A percentile compares a stretch with the other conserved stretches of the same genome.
phyloP scores from a whole-genome alignment of 2,113 vertebrate genomes.

The Mellivora capensis region DNA sequence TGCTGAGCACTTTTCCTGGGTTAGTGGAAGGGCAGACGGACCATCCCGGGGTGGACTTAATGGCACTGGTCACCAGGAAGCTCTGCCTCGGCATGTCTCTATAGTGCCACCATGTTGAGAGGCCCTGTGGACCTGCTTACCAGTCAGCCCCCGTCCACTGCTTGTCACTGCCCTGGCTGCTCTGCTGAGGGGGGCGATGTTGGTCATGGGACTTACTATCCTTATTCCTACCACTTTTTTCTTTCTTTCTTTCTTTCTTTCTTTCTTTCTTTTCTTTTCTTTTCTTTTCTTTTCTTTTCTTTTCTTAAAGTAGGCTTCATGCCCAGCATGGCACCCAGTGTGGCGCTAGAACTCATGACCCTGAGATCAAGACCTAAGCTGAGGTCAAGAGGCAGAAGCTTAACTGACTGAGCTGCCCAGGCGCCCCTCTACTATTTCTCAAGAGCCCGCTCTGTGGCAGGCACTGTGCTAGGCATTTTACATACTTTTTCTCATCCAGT shows the following conservation, averaged over 20 bases:
- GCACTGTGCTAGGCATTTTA: not conserved
- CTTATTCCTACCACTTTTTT: not conserved
- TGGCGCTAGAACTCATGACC: not conserved
- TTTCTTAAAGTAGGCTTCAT: not conserved
- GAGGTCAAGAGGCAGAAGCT: not conserved
- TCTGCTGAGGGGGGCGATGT: not conserved
- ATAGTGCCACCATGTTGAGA: not conserved
- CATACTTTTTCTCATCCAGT: not conserved
- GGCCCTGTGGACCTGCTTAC: not conserved
- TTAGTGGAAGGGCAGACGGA: not conserved
- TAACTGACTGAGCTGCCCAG: not conserved
- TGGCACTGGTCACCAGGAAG: not conserved
- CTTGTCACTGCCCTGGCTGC: not conserved
- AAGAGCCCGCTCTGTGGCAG: not conserved
- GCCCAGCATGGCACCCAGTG: not conserved
- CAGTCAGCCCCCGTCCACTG: not conserved
- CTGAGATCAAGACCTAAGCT: not conserved
- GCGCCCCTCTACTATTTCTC: not conserved
- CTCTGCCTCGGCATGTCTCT: not conserved
- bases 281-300: too few relatives aligned
- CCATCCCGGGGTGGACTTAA: not conserved
- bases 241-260: too few relatives aligned
- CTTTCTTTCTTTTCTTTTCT: too few relatives aligned
- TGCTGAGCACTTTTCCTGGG: not conserved
- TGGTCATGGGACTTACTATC: not conserved